phyloP scores from a whole-genome alignment of 2,113 vertebrate species.

The Jaculus jaculus region DNA sequence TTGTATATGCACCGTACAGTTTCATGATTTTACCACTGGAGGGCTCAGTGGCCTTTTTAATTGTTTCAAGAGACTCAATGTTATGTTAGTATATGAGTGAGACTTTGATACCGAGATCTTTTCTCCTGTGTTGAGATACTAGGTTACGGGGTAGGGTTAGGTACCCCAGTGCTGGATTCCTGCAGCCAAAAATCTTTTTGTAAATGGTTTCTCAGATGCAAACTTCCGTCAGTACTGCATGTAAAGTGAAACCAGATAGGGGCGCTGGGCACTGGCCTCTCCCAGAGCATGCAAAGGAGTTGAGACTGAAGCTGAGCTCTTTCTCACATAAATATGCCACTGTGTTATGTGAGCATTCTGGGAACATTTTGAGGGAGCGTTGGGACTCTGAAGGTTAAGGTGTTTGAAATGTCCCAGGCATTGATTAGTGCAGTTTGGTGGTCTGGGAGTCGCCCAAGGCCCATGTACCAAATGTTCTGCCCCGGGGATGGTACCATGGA shows the following conservation, averaged over 20 bases:
- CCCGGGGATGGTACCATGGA: too few species aligned
- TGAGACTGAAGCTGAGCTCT: neutral
- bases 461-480: neutral
- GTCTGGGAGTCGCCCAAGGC: neutral
- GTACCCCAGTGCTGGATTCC: neutral
- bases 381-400: neutral
- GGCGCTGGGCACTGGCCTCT: neutral
- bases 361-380: accelerated
- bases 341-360: neutral
- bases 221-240: neutral
- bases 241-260: neutral
- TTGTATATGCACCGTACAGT: slow-evolving; percentile 15
- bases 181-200: neutral
- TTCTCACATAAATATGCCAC: accelerated
- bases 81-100: neutral
- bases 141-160: neutral
- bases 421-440: neutral
- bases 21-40: slow-evolving; percentile 62
- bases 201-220: neutral
- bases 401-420: neutral
- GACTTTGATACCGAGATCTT: neutral
- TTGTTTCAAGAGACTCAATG: slow-evolving; percentile 24
- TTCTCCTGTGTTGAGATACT: neutral
- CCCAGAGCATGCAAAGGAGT: neutral
- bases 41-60: slow-evolving; percentile 46